A percentile compares a stretch with the other conserved stretches of the same genome.
Conservation (phyloP, 2,113 vertebrate species). For the Atrichornis clamosus region DNA sequence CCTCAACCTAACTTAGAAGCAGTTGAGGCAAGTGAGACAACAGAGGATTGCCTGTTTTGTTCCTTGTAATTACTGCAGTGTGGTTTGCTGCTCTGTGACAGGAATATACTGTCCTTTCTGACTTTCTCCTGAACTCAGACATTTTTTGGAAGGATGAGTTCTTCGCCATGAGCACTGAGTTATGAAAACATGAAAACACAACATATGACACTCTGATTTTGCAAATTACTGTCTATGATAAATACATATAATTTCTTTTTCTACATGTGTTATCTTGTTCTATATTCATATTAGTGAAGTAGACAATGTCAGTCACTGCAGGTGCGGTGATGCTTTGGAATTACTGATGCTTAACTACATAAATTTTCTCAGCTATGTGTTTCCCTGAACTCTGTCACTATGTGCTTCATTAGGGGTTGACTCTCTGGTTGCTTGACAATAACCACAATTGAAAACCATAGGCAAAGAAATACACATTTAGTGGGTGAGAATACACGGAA, state of each 20-base stretch:
- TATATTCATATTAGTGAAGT: not conserved
- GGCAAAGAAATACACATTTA: not conserved
- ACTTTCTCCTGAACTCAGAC: not conserved
- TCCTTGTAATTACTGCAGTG: not conserved
- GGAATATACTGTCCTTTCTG: not conserved
- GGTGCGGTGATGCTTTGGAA: not conserved
- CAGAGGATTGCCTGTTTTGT: not conserved
- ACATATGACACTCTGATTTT: not conserved
- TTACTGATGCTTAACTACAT: not conserved
- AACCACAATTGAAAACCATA: not conserved
- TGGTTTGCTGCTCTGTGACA: not conserved
- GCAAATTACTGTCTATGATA: not conserved
- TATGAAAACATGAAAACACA: not conserved
- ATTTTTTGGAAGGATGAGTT: not conserved
- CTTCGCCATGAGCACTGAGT: not conserved
- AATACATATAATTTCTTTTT: not conserved
- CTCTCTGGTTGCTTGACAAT: not conserved
- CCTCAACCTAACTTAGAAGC: not conserved
- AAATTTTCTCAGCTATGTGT: not conserved
- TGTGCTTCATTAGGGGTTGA: not conserved
- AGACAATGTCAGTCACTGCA: not conserved
- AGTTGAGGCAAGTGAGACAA: not conserved
- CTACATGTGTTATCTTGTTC: not conserved
- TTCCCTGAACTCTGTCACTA: not conserved
- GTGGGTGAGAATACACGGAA: not conserved